Conservation (phyloP, 2,113 vertebrate species). For the Hemicordylus capensis region DNA sequence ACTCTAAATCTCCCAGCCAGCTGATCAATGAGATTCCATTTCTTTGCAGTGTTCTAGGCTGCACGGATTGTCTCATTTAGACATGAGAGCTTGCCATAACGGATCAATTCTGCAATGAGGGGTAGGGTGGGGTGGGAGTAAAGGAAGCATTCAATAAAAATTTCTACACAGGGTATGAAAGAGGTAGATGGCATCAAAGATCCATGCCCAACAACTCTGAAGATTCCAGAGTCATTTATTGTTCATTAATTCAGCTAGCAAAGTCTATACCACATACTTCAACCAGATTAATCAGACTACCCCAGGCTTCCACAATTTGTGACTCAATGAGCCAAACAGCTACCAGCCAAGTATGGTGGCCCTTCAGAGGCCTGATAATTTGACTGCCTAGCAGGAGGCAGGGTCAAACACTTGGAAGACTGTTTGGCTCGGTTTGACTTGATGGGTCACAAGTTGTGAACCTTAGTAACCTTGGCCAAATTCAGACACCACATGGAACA, state of each 20-base stretch:
- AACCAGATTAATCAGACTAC: neutral
- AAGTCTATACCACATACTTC: neutral
- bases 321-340: neutral
- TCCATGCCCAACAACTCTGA: accelerated
- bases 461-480: no score
- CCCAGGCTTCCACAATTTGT: neutral
- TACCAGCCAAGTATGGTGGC: neutral
- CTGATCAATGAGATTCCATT: neutral
- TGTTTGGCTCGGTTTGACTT: neutral
- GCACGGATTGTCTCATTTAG: neutral
- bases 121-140: no score
- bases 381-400: neutral
- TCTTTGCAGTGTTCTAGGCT: neutral
- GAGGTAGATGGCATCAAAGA: neutral
- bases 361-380: neutral
- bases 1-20: neutral
- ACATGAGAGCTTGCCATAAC: constrained; percentile 13
- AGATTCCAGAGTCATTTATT: neutral
- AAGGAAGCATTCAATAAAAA: accelerated
- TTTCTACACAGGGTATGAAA: constrained; percentile 20
- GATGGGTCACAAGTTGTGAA: neutral
- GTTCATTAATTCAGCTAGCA: neutral
- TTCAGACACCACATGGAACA: no score
- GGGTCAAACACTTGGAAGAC: neutral
- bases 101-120: neutral